Percentiles rank a stretch among this genome's conserved stretches.
phyloP scores from a whole-genome alignment of 2,797 vertebrate species.

The Alcedo atthis region DNA sequence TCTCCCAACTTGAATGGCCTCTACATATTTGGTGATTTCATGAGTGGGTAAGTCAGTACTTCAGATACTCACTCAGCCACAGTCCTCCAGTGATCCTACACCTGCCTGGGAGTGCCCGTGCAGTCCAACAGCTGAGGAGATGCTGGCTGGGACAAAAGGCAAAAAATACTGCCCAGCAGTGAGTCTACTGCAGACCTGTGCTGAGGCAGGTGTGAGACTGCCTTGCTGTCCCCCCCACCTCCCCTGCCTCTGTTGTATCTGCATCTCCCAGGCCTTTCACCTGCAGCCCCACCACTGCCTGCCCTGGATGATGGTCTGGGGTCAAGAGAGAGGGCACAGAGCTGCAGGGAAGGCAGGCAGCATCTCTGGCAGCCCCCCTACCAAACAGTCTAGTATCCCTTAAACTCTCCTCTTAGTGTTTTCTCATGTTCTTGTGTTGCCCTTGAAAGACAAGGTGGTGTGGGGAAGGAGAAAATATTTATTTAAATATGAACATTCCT shows the following conservation, averaged over 20 bases:
- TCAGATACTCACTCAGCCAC: neutral
- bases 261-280: neutral
- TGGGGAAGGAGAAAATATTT: neutral
- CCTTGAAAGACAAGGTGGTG: neutral
- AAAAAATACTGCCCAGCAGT: neutral
- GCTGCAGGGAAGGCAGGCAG: neutral
- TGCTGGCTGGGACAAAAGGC: neutral
- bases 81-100: neutral
- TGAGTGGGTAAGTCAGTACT: conserved; percentile 89
- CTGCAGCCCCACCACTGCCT: accelerated
- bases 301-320: neutral
- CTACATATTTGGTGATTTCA: conserved; percentile 98
- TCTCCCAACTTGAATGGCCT: conserved; percentile 93
- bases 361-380: neutral
- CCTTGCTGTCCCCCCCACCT: neutral
- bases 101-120: neutral
- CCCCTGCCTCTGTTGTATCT: neutral
- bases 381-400: neutral
- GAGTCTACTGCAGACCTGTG: neutral
- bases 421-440: neutral
- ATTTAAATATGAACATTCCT: neutral
- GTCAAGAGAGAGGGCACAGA: neutral
- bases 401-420: neutral
- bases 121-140: neutral
- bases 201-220: neutral